These are phyloP conservation scores for Macaca mulatta DNA, from an alignment of 2,113 vertebrate species.

Conservation along the genomic window DNA sequence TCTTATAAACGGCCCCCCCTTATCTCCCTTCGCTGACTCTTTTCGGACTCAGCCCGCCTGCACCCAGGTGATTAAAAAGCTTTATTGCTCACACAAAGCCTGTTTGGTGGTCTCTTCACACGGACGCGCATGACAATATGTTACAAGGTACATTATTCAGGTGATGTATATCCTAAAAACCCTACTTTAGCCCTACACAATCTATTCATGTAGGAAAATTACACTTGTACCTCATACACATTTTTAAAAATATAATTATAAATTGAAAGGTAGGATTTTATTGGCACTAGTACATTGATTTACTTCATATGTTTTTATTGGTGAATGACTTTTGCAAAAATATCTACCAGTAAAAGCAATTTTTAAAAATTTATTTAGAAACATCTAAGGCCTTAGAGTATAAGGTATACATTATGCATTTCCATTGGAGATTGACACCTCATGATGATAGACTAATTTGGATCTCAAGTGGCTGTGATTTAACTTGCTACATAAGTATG, in stretches of 20 bases:
- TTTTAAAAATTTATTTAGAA: conserved; percentile 5
- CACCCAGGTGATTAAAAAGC: no score
- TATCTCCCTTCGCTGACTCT: no score
- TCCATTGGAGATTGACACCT: neutral
- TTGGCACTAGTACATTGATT: neutral
- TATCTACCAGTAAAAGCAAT: neutral
- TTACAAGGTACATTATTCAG: no score
- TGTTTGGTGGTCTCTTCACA: no score
- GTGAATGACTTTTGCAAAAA: neutral
- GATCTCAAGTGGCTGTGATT: neutral
- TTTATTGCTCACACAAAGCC: no score
- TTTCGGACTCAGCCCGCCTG: no score
- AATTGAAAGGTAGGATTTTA: neutral
- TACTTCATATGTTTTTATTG: neutral
- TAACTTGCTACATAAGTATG: neutral
- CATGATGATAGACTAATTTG: neutral
- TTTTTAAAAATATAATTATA: neutral
- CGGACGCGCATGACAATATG: no score
- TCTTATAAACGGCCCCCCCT: no score
- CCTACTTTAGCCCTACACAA: no score
- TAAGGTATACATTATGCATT: neutral
- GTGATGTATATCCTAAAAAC: no score
- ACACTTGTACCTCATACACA: neutral
- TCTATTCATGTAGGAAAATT: no score
- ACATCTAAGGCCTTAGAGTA: neutral